Conservation (phyloP, 2,797 vertebrate genomes). For the Tapera naevia region DNA sequence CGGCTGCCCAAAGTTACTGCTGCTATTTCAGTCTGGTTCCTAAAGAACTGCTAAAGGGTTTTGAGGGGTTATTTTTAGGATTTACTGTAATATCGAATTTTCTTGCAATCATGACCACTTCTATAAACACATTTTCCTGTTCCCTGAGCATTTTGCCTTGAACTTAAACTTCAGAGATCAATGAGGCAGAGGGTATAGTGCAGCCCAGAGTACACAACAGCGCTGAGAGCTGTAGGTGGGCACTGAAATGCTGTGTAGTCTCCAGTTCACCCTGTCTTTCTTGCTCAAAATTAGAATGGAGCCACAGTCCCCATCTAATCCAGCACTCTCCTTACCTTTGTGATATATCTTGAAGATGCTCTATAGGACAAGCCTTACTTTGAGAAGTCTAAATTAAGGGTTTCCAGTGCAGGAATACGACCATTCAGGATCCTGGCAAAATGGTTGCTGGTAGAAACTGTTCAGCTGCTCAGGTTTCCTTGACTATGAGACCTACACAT, state of each 20-base stretch:
- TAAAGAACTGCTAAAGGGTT: conserved; percentile 15
- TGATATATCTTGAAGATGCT: not conserved
- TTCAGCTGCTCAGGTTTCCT: not conserved
- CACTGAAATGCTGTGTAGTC: not conserved
- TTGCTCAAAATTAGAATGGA: not conserved
- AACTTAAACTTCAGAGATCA: not conserved
- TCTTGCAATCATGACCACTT: not conserved
- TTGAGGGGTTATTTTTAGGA: not conserved
- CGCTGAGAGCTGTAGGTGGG: not conserved
- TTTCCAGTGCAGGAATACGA: fast-evolving
- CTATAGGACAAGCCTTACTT: not conserved
- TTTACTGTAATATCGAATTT: conserved; percentile 10
- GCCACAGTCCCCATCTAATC: too few species aligned
- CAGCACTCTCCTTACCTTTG: not conserved
- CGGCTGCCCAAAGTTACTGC: not conserved
- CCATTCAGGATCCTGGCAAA: not conserved
- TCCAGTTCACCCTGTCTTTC: not conserved
- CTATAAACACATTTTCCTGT: not conserved
- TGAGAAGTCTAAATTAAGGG: not conserved
- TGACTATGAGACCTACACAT: not conserved
- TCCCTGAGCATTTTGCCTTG: not conserved
- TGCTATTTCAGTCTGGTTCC: not conserved
- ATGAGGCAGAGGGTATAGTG: not conserved
- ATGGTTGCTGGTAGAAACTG: not conserved
- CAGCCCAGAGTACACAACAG: not conserved